These are phyloP conservation scores for Cryptus viduatorius DNA, from an alignment of 2,888 invertebrate species.

Conservation along the genomic window DNA sequence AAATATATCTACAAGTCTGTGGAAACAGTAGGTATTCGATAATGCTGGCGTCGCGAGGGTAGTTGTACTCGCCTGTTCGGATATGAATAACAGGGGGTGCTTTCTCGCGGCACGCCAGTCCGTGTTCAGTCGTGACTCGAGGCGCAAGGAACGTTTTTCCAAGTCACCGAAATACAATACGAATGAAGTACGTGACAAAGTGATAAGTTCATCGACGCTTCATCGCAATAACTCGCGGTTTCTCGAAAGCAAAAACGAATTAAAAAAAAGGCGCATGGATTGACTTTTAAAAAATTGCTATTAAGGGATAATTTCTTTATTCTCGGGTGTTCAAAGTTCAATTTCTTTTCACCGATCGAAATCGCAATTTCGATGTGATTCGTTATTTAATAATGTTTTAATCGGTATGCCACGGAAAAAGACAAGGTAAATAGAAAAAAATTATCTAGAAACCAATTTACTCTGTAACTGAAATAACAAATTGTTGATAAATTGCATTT, in stretches of 20 bases:
- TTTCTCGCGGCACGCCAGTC: conserved; percentile 79
- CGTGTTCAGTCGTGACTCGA: conserved; percentile 82
- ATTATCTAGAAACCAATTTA: neutral
- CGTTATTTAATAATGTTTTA: neutral
- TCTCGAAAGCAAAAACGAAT: neutral
- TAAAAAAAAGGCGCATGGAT: too few species aligned
- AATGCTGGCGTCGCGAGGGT: conserved; percentile 74
- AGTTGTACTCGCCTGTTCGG: conserved; percentile 64
- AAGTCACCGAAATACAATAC: conserved; percentile 22
- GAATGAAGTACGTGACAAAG: conserved; percentile 50
- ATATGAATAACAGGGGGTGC: conserved; percentile 72
- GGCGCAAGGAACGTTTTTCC: conserved; percentile 73
- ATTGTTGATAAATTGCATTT: conserved; percentile 1
- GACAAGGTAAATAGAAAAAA: neutral
- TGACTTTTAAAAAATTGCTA: too few species aligned
- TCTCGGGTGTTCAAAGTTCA: neutral
- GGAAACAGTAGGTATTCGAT: conserved; percentile 70
- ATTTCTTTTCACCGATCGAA: neutral
- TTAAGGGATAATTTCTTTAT: neutral
- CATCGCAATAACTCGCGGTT: neutral
- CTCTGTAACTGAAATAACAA: neutral
- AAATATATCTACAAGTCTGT: conserved; percentile 25
- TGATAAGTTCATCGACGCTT: conserved; percentile 3
- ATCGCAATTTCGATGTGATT: neutral
- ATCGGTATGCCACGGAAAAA: neutral